Percentiles rank a stretch among this genome's conserved stretches.
Evolutionary conservation across 2,888 invertebrate genomes (phyloP).

Genomic region (Capitulum mitella): DNA sequence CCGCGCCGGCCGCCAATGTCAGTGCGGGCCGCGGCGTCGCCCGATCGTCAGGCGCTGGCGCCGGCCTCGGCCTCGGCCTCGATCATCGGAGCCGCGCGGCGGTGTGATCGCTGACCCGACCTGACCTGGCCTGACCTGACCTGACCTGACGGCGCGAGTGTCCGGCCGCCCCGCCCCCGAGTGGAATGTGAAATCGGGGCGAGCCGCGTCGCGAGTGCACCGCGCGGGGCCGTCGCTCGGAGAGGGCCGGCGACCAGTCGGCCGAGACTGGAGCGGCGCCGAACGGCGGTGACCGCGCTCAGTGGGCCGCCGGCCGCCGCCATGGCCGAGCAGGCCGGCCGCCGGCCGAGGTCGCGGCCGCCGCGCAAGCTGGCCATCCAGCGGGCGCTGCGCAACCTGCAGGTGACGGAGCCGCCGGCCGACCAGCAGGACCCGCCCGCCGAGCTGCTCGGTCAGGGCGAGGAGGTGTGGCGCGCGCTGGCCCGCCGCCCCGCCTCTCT

Average conservation of each 20-base stretch:
- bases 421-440: neutral
- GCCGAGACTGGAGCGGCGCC: neutral
- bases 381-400: neutral
- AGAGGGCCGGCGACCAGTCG: neutral
- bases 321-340: neutral
- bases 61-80: no score
- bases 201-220: no score
- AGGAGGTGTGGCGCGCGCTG: constrained; percentile 20
- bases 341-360: neutral
- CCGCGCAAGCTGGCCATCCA: neutral
- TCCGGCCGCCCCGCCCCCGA: neutral
- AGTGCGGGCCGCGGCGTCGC: neutral
- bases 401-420: neutral
- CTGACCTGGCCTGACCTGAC: no score
- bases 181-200: no score
- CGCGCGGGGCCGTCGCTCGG: no score
- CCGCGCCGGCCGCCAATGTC: neutral
- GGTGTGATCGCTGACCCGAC: no score
- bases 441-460: neutral
- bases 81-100: no score
- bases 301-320: neutral
- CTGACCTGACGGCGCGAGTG: no score
- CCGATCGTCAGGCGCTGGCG: no score
- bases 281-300: neutral
- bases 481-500: neutral